Evolutionary conservation across 2,888 invertebrate species (phyloP).

Genomic region (Drosophila kanekoi): DNA sequence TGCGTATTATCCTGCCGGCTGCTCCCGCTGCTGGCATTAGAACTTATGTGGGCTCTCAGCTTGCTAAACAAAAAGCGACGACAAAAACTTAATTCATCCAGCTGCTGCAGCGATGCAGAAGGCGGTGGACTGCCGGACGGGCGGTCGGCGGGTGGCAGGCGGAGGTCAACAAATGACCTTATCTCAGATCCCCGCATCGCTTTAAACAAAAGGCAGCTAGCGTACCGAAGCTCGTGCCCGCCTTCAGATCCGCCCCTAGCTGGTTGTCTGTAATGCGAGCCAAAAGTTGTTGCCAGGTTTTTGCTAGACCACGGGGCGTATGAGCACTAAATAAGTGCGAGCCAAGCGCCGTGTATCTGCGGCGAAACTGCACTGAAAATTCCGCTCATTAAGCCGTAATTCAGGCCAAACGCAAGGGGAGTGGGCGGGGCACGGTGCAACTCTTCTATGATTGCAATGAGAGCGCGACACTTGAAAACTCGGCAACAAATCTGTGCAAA

Average conservation of each 20-base stretch:
- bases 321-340: slow-evolving; percentile 75
- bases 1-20: slow-evolving; percentile 40
- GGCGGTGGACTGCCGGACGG: no score
- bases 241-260: not conserved
- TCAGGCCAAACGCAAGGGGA: slow-evolving; percentile 47
- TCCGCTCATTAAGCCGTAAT: slow-evolving; percentile 77
- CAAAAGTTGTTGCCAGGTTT: slow-evolving; percentile 32
- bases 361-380: slow-evolving; percentile 49
- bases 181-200: slow-evolving; percentile 26
- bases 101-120: slow-evolving; percentile 17
- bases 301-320: slow-evolving; percentile 62
- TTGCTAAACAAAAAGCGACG: slow-evolving; percentile 40
- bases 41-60: slow-evolving; percentile 46
- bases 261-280: slow-evolving; percentile 37
- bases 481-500: slow-evolving; percentile 57
- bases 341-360: slow-evolving; percentile 51
- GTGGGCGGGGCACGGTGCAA: slow-evolving; percentile 7
- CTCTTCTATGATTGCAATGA: slow-evolving; percentile 61
- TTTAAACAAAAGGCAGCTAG: slow-evolving; percentile 25
- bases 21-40: slow-evolving; percentile 48
- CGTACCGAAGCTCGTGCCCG: not conserved
- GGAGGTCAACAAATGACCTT: slow-evolving; percentile 39
- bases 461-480: slow-evolving; percentile 60
- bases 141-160: not conserved
- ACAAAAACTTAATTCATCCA: slow-evolving; percentile 58